Evolutionary conservation across 2,888 invertebrate species (phyloP).

Genomic region (Agriopis leucophaearia): DNA sequence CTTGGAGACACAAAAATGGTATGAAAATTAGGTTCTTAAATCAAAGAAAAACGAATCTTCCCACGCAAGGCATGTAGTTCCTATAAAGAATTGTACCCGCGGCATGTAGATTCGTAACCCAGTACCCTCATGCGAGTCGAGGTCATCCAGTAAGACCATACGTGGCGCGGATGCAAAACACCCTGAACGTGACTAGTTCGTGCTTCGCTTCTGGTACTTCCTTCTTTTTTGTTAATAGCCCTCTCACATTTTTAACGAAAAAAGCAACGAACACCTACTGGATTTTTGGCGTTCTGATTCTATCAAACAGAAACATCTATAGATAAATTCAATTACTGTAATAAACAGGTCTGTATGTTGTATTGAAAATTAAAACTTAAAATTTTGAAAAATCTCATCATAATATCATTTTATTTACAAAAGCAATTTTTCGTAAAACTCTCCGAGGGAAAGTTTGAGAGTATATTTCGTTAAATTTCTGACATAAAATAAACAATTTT

Average conservation of each 20-base stretch:
- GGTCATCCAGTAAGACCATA: constrained; percentile 28
- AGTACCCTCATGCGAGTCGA: constrained; percentile 25
- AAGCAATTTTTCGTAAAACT: too few relatives aligned
- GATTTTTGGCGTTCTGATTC: too few relatives aligned
- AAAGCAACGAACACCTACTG: too few relatives aligned
- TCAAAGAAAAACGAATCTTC: constrained; percentile 1
- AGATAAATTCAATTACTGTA: too few relatives aligned
- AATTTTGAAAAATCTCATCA: too few relatives aligned
- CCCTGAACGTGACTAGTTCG: constrained; percentile 27
- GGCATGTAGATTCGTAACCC: constrained; percentile 29
- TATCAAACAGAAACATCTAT: too few relatives aligned
- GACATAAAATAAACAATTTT: too few relatives aligned
- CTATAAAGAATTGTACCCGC: constrained; percentile 12
- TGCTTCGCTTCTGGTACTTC: constrained; percentile 4
- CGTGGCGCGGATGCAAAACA: constrained; percentile 31
- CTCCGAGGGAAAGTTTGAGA: too few relatives aligned
- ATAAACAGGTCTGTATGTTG: too few relatives aligned
- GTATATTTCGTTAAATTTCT: too few relatives aligned
- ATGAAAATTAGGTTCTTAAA: background rate
- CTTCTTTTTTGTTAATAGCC: background rate
- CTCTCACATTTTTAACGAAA: background rate
- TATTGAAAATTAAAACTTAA: too few relatives aligned
- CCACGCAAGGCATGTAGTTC: constrained; percentile 11
- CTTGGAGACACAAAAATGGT: background rate
- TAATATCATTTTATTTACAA: too few relatives aligned